Percentiles rank a stretch among this genome's conserved stretches.
Evolutionary conservation across 2,888 invertebrate genomes (phyloP).

Genomic region (Nycteola revayana): DNA sequence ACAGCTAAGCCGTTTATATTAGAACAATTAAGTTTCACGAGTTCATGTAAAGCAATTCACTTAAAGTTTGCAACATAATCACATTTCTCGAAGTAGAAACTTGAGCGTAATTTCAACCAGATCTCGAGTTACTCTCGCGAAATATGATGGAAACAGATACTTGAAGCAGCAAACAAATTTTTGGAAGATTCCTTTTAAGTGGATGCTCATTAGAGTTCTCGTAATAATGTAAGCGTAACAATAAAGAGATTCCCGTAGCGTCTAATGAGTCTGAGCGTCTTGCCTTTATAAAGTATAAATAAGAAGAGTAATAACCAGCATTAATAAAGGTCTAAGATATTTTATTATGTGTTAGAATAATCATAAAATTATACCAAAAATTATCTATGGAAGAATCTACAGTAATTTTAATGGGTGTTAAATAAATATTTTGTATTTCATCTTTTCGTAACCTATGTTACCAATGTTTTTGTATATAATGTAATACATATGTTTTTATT

Average conservation of each 20-base stretch:
- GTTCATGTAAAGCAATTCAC: constrained; percentile 70
- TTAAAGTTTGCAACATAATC: constrained; percentile 71
- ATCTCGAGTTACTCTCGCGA: constrained; percentile 33
- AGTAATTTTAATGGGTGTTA: no score
- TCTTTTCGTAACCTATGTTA: no score
- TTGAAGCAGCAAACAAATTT: constrained; percentile 41
- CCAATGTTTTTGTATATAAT: no score
- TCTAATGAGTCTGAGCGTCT: constrained; percentile 21
- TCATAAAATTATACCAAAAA: no score
- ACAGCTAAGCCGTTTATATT: constrained; percentile 61
- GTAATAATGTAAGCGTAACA: constrained; percentile 15
- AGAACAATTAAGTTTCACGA: constrained; percentile 68
- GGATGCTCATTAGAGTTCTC: constrained; percentile 39
- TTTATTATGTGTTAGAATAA: no score
- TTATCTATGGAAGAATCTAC: no score
- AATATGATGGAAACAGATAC: constrained; percentile 49
- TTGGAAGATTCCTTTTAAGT: constrained; percentile 37
- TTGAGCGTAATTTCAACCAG: constrained; percentile 42
- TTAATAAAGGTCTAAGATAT: constrained; percentile 3
- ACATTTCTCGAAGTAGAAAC: constrained; percentile 61
- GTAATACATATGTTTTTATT: no score
- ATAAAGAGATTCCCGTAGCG: constrained; percentile 14
- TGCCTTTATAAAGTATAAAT: constrained; percentile 16
- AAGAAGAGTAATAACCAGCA: constrained; percentile 7
- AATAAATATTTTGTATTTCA: no score